Conservation (phyloP, 2,113 vertebrate species). For the Ctenomys sociabilis region DNA sequence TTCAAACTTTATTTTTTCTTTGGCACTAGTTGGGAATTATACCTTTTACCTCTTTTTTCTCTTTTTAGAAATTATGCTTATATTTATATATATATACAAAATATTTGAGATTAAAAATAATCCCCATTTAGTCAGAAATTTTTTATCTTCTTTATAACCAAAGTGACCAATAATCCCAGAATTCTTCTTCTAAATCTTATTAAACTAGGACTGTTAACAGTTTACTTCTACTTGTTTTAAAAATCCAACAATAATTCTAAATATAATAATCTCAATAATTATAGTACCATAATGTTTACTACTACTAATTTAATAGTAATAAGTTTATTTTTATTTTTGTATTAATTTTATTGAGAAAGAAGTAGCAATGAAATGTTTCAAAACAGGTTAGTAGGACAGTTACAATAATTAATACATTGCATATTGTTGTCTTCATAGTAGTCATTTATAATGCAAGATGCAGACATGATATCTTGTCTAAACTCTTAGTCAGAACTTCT, state of each 20-base stretch:
- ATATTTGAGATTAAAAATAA: neutral
- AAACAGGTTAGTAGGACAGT: too few relatives aligned
- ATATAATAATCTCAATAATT: neutral
- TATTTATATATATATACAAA: neutral
- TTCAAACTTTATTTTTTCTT: neutral
- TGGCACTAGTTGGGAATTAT: neutral
- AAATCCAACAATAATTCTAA: neutral
- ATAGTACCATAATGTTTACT: neutral
- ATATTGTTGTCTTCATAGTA: too few relatives aligned
- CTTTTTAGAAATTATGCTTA: neutral
- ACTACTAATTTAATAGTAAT: neutral
- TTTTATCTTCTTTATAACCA: neutral
- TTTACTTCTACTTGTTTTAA: constrained; percentile 11
- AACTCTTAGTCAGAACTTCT: too few relatives aligned
- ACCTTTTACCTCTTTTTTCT: constrained; percentile 1
- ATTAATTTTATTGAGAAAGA: too few relatives aligned
- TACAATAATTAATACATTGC: too few relatives aligned
- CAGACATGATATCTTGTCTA: too few relatives aligned
- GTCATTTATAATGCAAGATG: too few relatives aligned
- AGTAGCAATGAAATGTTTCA: too few relatives aligned
- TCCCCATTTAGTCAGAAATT: constrained; percentile 23
- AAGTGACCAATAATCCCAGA: neutral
- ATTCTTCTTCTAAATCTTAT: neutral
- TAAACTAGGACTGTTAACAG: neutral
- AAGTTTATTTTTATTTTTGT: too few relatives aligned